Evolutionary conservation across 1,140 invertebrate genomes (phyloP).

Genomic region (Dufourea novaeangliae): DNA sequence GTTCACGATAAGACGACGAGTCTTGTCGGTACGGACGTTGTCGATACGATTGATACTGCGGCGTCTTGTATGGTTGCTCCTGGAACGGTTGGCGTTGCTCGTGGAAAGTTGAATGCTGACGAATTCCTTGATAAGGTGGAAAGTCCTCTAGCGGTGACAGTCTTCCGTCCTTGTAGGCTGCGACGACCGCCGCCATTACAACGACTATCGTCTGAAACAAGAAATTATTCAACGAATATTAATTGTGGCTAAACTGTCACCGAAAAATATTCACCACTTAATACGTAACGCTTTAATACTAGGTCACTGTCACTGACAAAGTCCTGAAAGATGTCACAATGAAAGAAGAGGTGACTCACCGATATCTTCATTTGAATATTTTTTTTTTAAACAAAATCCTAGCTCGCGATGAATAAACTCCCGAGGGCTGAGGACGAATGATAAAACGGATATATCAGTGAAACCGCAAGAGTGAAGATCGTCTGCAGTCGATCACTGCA

Average conservation of each 20-base stretch:
- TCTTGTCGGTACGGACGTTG: conserved; percentile 12
- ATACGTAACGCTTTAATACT: background rate
- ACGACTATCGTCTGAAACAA: conserved; percentile 65
- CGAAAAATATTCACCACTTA: background rate
- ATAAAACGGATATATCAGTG: background rate
- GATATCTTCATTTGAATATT: conserved; percentile 6
- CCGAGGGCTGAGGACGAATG: background rate
- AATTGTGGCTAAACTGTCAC: background rate
- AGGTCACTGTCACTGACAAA: background rate
- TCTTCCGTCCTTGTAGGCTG: conserved; percentile 52
- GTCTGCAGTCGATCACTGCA: conserved; percentile 54
- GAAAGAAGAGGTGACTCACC: conserved; percentile 27
- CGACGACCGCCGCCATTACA: conserved; percentile 52
- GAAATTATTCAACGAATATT: background rate
- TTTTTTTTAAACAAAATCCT: background rate
- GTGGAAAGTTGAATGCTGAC: background rate
- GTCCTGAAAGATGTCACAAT: background rate
- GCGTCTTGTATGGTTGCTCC: conserved; percentile 15
- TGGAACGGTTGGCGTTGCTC: conserved; percentile 35
- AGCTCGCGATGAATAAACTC: background rate
- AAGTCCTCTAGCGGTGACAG: conserved; percentile 14
- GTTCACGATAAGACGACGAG: conserved; percentile 1
- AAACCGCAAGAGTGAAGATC: conserved; percentile 44
- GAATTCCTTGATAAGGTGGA: conserved; percentile 22
- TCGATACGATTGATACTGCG: conserved; percentile 33